Evolutionary conservation across 2,113 vertebrate genomes (phyloP).

Genomic region (Myotis yumanensis): DNA sequence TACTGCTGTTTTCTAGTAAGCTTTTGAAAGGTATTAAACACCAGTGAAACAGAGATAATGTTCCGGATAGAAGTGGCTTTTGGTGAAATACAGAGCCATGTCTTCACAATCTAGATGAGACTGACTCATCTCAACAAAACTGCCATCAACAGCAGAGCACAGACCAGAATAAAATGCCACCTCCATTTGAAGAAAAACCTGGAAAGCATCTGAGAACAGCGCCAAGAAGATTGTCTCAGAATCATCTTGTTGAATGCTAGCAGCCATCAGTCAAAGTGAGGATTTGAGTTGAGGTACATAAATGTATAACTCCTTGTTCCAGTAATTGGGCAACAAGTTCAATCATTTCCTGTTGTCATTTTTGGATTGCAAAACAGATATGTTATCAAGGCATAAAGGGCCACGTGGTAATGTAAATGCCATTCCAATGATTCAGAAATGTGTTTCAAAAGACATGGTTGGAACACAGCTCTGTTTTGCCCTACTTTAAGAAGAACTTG

Average conservation of each 20-base stretch:
- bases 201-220: slow-evolving; percentile 5
- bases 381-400: background rate
- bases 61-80: background rate
- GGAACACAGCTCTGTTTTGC: background rate
- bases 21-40: background rate
- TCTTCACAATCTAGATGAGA: background rate
- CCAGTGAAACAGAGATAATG: background rate
- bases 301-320: background rate
- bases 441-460: background rate
- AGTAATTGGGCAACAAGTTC: background rate
- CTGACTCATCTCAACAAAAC: background rate
- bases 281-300: background rate
- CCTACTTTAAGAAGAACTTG: background rate
- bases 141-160: background rate
- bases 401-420: background rate
- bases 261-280: background rate
- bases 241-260: background rate
- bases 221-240: background rate
- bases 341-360: slow-evolving; percentile 2
- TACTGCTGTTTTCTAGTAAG: background rate
- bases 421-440: background rate
- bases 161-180: background rate
- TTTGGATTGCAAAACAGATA: background rate
- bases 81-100: background rate
- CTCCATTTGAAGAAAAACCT: background rate